Evolutionary conservation across 2,888 invertebrate species (phyloP).

Genomic region (Gasteruption jaculator): DNA sequence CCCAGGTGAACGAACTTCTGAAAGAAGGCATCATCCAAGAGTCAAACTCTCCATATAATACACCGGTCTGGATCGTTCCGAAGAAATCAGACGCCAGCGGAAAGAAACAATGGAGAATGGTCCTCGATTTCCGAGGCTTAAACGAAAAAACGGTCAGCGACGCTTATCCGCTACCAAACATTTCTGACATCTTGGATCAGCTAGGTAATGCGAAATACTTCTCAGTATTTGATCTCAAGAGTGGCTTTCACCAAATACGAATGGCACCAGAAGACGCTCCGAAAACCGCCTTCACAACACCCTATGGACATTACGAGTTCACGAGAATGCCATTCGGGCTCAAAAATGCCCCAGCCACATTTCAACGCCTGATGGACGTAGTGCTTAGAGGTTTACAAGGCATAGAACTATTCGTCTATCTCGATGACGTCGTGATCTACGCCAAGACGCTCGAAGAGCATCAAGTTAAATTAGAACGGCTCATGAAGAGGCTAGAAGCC

Average conservation of each 20-base stretch:
- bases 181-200: slow-evolving; percentile 33
- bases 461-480: not conserved
- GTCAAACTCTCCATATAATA: slow-evolving; percentile 33
- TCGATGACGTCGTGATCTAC: slow-evolving; percentile 30
- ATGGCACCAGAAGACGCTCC: slow-evolving; percentile 7
- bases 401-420: no score
- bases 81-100: slow-evolving; percentile 33
- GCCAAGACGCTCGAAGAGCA: slow-evolving; percentile 18
- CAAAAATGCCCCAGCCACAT: slow-evolving; percentile 2
- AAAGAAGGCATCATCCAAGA: slow-evolving; percentile 22
- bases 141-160: slow-evolving; percentile 34
- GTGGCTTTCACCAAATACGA: slow-evolving; percentile 12
- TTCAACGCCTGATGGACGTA: no score
- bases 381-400: no score
- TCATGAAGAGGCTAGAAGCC: slow-evolving; percentile 5
- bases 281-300: slow-evolving; percentile 9
- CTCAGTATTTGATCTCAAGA: slow-evolving; percentile 15
- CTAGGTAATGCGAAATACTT: slow-evolving; percentile 26
- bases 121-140: slow-evolving; percentile 32
- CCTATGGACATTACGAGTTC: slow-evolving; percentile 7
- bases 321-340: slow-evolving; percentile 12
- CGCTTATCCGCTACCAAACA: slow-evolving; percentile 31
- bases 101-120: slow-evolving; percentile 25
- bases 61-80: slow-evolving; percentile 37
- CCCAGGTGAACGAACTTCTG: slow-evolving; percentile 13